Base-by-base conservation (phyloP, 2,888 invertebrate genomes). In the Trissolcus japonicus region DNA sequence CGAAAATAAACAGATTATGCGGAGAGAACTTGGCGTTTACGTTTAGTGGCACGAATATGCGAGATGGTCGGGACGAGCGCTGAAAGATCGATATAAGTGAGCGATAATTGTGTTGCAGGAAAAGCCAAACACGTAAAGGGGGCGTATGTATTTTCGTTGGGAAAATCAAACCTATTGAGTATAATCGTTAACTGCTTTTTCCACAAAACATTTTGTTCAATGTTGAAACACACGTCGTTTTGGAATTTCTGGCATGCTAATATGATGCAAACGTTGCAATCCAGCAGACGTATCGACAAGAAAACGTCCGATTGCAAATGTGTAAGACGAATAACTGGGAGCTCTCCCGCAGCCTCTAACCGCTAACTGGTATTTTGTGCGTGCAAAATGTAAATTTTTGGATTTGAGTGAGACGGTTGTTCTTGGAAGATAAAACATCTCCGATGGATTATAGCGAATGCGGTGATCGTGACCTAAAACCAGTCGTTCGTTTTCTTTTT, bases 191-290 rank as follows among this genome's bases (percentile, higher is more conserved):
- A 69, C 50, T 56, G 43, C 43, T 61, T 69, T 69, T 62, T 56
- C 62, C 17, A n/a, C 25, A 25, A n/a, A n/a, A n/a, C 46, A 62
- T 61, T 56, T 69, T 69, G 62, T 71, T n/a, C n/a, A n/a, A n/a
- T n/a, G n/a, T n/a, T n/a, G n/a, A n/a, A n/a, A n/a, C n/a, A n/a
- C n/a, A n/a, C 50, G 29, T 50, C 43, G 50, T 69, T 69, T 69
- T 16, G 69, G 61, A 69, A 69, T 61, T 61, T 56, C 50, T 56
- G 40, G 61, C 56, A 61, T 54, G 61, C 40, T 69, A 69, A 69
- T 61, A 55, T n/a, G 41, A 61, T 62, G 54, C 56, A 69, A 69
- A 61, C 41, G 41, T 11, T 11, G 35, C 35, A 35, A 35, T 35
- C 35, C 35, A 7, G 2, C 35, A 35, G 35, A 35, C 59, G 19